phyloP scores from a whole-genome alignment of 2,888 invertebrate species.

The Drosophila imparisetae region DNA sequence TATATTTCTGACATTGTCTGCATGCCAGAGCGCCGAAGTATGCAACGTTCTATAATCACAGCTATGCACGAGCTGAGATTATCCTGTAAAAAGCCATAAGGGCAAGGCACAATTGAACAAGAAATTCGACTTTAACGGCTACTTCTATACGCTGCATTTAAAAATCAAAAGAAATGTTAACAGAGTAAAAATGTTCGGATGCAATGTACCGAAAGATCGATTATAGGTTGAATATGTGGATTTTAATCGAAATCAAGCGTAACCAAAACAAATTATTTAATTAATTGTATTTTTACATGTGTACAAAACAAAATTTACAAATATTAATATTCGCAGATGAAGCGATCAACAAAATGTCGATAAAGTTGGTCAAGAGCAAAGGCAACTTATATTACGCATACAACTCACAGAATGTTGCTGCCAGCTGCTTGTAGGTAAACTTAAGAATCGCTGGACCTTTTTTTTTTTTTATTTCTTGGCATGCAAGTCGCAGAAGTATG shows the following conservation, averaged over 20 bases:
- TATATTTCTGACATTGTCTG: constrained; percentile 60
- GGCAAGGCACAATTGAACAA: constrained; percentile 15
- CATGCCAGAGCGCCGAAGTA: constrained; percentile 62
- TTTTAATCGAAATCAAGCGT: neutral
- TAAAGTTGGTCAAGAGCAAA: neutral
- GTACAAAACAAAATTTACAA: neutral
- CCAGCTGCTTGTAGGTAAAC: neutral
- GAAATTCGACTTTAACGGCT: neutral
- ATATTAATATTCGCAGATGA: neutral
- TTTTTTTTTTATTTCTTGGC: constrained; percentile 33
- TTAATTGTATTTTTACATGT: neutral
- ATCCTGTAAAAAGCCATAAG: constrained; percentile 12
- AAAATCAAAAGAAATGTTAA: neutral
- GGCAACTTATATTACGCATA: neutral
- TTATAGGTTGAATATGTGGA: neutral
- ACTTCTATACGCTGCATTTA: constrained; percentile 4
- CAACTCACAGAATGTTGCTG: constrained; percentile 4
- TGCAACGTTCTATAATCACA: constrained; percentile 64
- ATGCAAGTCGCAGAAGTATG: constrained; percentile 62
- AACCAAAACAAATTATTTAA: neutral
- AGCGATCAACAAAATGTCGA: neutral
- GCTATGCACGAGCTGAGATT: constrained; percentile 51
- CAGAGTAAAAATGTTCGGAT: neutral
- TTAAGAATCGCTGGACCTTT: constrained; percentile 5
- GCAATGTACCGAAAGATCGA: neutral